Percentiles rank a stretch among this genome's conserved stretches.
These are phyloP conservation scores for Athalia circularis DNA, from an alignment of 2,888 invertebrate genomes.

Conservation along the genomic window DNA sequence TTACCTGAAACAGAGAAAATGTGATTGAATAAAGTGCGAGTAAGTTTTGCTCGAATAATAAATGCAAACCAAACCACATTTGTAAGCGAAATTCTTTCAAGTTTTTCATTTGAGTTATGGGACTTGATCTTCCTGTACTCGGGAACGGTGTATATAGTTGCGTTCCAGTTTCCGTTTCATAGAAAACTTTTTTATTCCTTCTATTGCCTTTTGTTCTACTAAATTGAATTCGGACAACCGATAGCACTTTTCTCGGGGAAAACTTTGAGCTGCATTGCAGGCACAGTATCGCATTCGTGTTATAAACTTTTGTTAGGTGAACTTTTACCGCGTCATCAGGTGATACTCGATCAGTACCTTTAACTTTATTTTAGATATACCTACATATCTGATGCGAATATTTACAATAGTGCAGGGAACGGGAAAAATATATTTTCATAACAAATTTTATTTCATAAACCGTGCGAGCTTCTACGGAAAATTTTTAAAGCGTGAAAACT, in stretches of 20 bases:
- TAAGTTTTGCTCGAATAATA: no score
- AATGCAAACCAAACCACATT: no score
- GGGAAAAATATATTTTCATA: no score
- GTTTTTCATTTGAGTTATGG: constrained; percentile 9
- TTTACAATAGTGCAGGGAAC: no score
- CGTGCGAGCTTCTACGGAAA: no score
- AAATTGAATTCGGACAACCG: constrained; percentile 36
- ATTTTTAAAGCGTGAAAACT: not conserved
- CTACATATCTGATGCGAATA: not conserved
- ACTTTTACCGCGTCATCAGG: constrained; percentile 32
- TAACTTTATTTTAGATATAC: not conserved
- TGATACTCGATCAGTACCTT: constrained; percentile 20
- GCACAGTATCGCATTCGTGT: not conserved
- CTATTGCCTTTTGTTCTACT: constrained; percentile 16
- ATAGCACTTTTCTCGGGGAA: constrained; percentile 28
- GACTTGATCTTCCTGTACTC: constrained; percentile 6
- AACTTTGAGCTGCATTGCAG: constrained; percentile 38
- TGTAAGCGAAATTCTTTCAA: not conserved
- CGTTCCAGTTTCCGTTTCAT: constrained; percentile 25
- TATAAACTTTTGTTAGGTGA: constrained; percentile 14
- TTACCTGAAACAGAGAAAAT: constrained; percentile 31
- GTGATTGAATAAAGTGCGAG: no score
- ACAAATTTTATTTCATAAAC: no score
- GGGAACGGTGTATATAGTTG: not conserved
- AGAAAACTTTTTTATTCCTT: constrained; percentile 17